phyloP scores from a whole-genome alignment of 1,140 invertebrate species.

The Gryon sp. region DNA sequence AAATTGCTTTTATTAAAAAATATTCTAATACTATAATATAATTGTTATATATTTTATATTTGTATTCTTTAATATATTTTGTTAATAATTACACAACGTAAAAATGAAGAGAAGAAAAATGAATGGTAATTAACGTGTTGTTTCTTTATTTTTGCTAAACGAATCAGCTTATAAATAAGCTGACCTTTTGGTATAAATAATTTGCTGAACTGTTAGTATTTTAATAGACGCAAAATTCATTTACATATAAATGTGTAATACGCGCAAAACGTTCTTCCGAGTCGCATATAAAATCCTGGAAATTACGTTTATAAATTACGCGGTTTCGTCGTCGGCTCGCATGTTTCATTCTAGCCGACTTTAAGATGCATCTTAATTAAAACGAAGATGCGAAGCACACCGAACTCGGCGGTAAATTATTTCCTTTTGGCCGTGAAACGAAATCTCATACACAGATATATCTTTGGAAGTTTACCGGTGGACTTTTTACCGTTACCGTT shows the following conservation, averaged over 20 bases:
- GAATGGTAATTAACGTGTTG: neutral
- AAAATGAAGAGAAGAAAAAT: no score
- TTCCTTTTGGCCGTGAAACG: slow-evolving; percentile 70
- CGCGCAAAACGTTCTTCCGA: slow-evolving; percentile 26
- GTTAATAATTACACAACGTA: no score
- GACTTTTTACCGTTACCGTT: slow-evolving; percentile 75
- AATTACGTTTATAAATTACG: slow-evolving; percentile 50
- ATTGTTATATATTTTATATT: no score
- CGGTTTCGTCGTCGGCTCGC: slow-evolving; percentile 38
- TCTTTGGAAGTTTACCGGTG: slow-evolving; percentile 65
- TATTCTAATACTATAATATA: no score
- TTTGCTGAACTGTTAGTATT: slow-evolving; percentile 28
- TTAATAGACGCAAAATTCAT: slow-evolving; percentile 38
- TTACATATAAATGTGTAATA: slow-evolving; percentile 53
- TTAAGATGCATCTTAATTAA: slow-evolving; percentile 62
- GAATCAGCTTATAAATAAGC: slow-evolving; percentile 28
- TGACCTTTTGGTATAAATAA: slow-evolving; percentile 15
- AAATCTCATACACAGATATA: slow-evolving; percentile 66
- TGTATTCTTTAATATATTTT: no score
- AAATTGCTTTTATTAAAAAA: no score
- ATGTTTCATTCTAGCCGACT: slow-evolving; percentile 43
- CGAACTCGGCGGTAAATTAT: slow-evolving; percentile 67
- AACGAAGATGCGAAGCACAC: slow-evolving; percentile 42
- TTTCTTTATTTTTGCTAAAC: slow-evolving; percentile 10
- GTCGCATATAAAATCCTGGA: slow-evolving; percentile 12